These are phyloP conservation scores for Oceanodroma tethys DNA, from an alignment of 2,113 vertebrate genomes.

Conservation along the genomic window DNA sequence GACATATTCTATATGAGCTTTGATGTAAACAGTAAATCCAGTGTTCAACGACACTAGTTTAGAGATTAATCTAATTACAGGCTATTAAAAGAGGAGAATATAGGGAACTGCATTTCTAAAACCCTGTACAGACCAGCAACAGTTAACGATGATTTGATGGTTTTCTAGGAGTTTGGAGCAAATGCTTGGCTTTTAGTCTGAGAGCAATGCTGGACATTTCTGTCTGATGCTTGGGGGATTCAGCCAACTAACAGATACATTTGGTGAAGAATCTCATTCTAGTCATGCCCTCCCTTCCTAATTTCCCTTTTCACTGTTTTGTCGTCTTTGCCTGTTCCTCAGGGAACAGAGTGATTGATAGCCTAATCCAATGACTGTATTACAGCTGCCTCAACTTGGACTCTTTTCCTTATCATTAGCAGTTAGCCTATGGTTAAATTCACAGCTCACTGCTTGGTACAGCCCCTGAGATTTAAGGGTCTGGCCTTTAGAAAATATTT, in stretches of 20 bases:
- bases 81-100: not conserved
- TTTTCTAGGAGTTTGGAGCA: constrained; percentile 32
- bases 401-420: constrained; percentile 89
- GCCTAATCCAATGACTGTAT: constrained; percentile 87
- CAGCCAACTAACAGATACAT: constrained; percentile 67
- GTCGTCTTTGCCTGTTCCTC: constrained; percentile 78
- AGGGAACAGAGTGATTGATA: constrained; percentile 84
- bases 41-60: not conserved
- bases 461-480: constrained; percentile 89
- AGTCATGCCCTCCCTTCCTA: constrained; percentile 79
- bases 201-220: constrained; percentile 40
- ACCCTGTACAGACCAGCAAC: not conserved
- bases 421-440: constrained; percentile 91
- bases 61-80: not conserved
- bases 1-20: not conserved
- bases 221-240: constrained; percentile 63
- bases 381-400: constrained; percentile 81
- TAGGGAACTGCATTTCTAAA: not conserved
- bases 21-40: not conserved
- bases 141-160: constrained; percentile 13
- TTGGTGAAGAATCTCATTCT: constrained; percentile 77
- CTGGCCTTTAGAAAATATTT: constrained; percentile 93
- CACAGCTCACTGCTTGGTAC: constrained; percentile 86
- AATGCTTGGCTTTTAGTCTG: constrained; percentile 48
- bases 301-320: constrained; percentile 83